Percentiles rank a stretch among this genome's conserved stretches.
phyloP scores from a whole-genome alignment of 1,140 invertebrate species.

The Diorhabda elongata region DNA sequence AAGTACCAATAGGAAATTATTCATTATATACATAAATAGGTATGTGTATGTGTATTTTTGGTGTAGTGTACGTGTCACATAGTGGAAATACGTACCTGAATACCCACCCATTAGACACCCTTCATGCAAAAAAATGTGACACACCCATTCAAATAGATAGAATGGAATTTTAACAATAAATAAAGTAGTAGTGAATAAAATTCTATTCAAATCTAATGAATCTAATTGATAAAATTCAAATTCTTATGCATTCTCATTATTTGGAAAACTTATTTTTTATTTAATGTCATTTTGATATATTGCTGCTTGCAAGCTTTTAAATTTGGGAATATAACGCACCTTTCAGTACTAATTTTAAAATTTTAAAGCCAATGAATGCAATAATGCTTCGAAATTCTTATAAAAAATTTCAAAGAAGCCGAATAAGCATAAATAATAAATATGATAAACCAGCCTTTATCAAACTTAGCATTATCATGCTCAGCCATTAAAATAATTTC shows the following conservation, averaged over 20 bases:
- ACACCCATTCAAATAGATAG: neutral
- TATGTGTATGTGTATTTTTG: neutral
- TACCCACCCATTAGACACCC: neutral
- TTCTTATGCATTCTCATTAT: neutral
- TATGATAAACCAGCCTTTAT: too few relatives aligned
- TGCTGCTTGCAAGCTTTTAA: too few relatives aligned
- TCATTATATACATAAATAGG: neutral
- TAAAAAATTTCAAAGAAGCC: too few relatives aligned
- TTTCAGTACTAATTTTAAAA: too few relatives aligned
- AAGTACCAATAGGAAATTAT: conserved; percentile 5
- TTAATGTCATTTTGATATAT: neutral
- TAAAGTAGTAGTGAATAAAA: too few relatives aligned
- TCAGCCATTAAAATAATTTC: too few relatives aligned
- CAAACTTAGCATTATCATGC: too few relatives aligned
- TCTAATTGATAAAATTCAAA: neutral
- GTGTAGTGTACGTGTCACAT: conserved; percentile 6
- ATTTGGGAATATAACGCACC: too few relatives aligned
- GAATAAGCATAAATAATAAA: too few relatives aligned
- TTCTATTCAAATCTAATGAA: too few relatives aligned
- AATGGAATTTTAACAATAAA: neutral
- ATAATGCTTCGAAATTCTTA: too few relatives aligned
- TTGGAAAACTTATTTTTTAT: neutral
- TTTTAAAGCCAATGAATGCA: too few relatives aligned
- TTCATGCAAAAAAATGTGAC: neutral
- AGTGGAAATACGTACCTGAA: neutral